These are phyloP conservation scores for Rhynchophorus ferrugineus DNA, from an alignment of 1,140 invertebrate genomes.

Conservation along the genomic window DNA sequence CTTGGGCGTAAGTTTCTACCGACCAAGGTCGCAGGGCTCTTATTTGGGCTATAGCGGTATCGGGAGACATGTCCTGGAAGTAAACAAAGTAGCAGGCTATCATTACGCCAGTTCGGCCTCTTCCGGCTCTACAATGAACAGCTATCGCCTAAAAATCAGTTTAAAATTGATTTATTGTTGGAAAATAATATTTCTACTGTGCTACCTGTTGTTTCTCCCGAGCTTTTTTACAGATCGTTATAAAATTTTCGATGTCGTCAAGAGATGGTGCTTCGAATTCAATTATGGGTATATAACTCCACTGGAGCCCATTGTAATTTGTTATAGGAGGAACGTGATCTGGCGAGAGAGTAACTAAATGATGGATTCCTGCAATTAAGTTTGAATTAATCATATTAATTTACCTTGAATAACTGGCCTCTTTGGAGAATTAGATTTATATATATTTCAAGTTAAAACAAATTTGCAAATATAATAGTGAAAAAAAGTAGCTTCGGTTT, in stretches of 20 bases:
- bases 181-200: neutral
- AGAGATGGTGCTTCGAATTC: slow-evolving; percentile 60
- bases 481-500: no score
- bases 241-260: slow-evolving; percentile 58
- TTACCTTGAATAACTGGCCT: no score
- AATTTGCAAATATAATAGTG: no score
- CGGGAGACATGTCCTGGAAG: slow-evolving; percentile 51
- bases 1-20: slow-evolving; percentile 60
- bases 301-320: slow-evolving; percentile 46
- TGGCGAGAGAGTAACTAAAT: slow-evolving; percentile 55
- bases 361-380: slow-evolving; percentile 42
- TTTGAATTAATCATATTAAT: no score
- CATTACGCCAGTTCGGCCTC: slow-evolving; percentile 62
- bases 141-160: slow-evolving; percentile 49
- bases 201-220: slow-evolving; percentile 25
- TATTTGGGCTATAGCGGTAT: slow-evolving; percentile 54
- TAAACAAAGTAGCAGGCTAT: slow-evolving; percentile 61
- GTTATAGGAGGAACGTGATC: slow-evolving; percentile 52
- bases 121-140: slow-evolving; percentile 60
- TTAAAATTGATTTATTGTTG: neutral
- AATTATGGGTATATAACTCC: slow-evolving; percentile 52
- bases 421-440: no score
- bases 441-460: no score
- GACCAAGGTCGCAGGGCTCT: slow-evolving; percentile 56
- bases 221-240: slow-evolving; percentile 50